Conservation (phyloP, 2,797 vertebrate genomes). For the Amblyraja radiata region DNA sequence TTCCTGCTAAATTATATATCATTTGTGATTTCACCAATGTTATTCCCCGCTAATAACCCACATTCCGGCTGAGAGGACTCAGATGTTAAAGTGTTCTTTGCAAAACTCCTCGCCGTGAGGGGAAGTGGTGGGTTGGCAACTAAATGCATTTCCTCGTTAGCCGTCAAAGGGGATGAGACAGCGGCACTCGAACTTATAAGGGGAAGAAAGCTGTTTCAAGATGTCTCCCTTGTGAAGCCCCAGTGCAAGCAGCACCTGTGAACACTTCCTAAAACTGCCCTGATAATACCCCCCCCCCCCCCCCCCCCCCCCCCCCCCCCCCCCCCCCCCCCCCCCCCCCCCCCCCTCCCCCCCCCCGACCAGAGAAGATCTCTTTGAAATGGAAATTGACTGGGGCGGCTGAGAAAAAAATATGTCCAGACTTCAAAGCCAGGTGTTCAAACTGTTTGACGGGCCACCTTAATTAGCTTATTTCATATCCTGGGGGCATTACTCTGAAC, state of each 20-base stretch:
- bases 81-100: constrained; percentile 3
- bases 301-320: too few relatives aligned
- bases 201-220: not conserved
- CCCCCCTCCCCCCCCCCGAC: too few relatives aligned
- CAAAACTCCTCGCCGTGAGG: not conserved
- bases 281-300: not conserved
- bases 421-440: constrained; percentile 20
- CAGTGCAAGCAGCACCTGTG: not conserved
- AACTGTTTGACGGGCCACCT: not conserved
- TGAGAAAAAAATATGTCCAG: not conserved
- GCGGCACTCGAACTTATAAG: not conserved
- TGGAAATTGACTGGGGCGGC: constrained; percentile 24
- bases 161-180: not conserved
- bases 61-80: constrained; percentile 2
- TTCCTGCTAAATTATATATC: constrained; percentile 25
- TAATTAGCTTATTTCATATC: constrained; percentile 26
- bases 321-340: too few relatives aligned
- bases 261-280: not conserved
- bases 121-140: constrained; percentile 2
- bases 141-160: not conserved
- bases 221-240: not conserved
- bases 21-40: not conserved
- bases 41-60: not conserved
- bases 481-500: not conserved
- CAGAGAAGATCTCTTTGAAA: not conserved